Base-by-base conservation (phyloP, 2,888 invertebrate genomes). In the Apomyelois bistriatella region DNA sequence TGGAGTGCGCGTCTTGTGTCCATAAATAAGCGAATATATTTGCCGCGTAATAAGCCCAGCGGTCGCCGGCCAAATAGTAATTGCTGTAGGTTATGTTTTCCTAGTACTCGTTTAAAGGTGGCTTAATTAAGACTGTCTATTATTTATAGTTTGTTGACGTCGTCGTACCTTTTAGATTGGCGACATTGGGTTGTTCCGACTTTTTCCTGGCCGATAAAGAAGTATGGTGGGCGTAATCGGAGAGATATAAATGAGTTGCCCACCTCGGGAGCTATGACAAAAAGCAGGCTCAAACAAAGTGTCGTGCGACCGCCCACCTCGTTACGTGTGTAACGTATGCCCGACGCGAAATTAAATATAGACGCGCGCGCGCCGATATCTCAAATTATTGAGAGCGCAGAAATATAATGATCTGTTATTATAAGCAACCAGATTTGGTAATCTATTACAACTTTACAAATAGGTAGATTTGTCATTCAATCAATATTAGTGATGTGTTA, bases 1-100 rank as follows among this genome's bases (percentile, higher is more conserved):
- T 68, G 72, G 76, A 72, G 70, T 59, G 46, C 41, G 65, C 72
- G 72, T 72, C 77, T 76, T 70, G 70, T 57, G 72, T 62, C 69
- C 78, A 72, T 83, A 84, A 85, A 85, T 82, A 83, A 73, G 64
- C 56, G 61, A 68, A 67, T 73, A 70, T 72, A 76, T 73, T 71
- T 66, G 60, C 56, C 57, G 57, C 52, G 62, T 70, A 68, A 70
- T 66, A 70, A 69, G 65, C 59, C 53, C 42, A 15, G 52, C 17
- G 48, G 53, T 61, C 62, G 66, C 58, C 66, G 62, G 70, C 73
- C 69, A 72, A 74, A 76, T 73, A 72, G 73, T 75, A 72, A 73
- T 72, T 72, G 70, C 67, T 59, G 58, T 64, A 58, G 64, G 70
- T 72, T 70, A 71, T 74, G 69, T 64, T 72, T 66, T 74, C 72